These are phyloP conservation scores for Drosophila paranaensis DNA, from an alignment of 2,888 invertebrate genomes.

Conservation along the genomic window DNA sequence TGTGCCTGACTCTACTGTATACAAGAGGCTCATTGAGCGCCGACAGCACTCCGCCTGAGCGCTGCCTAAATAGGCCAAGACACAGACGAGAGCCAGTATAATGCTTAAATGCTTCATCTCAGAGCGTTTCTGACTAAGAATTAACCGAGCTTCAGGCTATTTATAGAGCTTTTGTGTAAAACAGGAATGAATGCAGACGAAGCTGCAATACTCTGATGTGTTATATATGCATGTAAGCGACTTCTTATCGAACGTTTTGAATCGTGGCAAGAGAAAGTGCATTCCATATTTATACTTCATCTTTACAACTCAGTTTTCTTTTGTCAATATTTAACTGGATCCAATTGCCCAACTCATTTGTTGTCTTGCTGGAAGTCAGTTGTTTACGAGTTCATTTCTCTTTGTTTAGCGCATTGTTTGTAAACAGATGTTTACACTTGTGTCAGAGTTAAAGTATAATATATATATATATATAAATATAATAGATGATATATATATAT, in stretches of 20 bases:
- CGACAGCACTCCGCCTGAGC: not conserved
- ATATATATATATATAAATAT: too few relatives aligned
- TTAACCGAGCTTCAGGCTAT: not conserved
- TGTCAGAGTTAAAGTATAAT: not conserved
- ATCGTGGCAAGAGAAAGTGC: not conserved
- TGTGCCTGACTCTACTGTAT: not conserved
- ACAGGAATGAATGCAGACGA: too few relatives aligned
- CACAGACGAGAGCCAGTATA: not conserved
- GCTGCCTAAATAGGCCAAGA: not conserved
- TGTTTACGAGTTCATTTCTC: not conserved
- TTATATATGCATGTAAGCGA: too few relatives aligned
- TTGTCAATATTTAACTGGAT: not conserved
- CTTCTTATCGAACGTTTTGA: too few relatives aligned
- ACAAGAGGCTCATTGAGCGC: not conserved
- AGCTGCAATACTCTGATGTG: too few relatives aligned
- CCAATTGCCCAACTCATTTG: not conserved
- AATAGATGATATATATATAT: too few relatives aligned
- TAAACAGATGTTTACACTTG: not conserved
- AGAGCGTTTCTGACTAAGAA: too few relatives aligned
- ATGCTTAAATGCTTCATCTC: not conserved
- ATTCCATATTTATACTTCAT: not conserved
- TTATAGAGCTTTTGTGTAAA: not conserved
- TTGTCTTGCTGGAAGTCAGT: not conserved
- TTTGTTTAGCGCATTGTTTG: not conserved
- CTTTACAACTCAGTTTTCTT: too few relatives aligned